A percentile compares a stretch with the other conserved stretches of the same genome.
Conservation (phyloP, 2,888 invertebrate genomes). For the Oscheius sp. region DNA sequence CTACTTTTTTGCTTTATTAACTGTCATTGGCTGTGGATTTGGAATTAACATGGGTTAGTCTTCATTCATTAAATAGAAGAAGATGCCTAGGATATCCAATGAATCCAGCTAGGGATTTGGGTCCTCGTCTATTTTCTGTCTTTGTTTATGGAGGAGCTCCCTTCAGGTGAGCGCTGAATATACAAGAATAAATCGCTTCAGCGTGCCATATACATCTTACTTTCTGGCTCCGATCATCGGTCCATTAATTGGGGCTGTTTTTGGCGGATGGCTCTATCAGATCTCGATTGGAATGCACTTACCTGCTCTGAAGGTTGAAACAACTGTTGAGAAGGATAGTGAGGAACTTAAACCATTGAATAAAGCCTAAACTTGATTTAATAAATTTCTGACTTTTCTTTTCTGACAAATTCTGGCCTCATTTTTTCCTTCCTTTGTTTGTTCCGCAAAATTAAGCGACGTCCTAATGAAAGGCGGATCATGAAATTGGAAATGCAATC, state of each 20-base stretch:
- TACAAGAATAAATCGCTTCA: slow-evolving; percentile 24
- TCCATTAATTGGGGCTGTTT: slow-evolving; percentile 51
- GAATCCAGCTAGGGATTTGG: slow-evolving; percentile 62
- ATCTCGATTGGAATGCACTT: slow-evolving; percentile 50
- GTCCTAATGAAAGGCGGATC: slow-evolving; percentile 27
- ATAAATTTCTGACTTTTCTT: too few relatives aligned
- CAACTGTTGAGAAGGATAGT: background rate
- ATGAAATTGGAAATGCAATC: slow-evolving; percentile 28
- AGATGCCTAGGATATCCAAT: slow-evolving; percentile 59
- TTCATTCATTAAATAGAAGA: too few relatives aligned
- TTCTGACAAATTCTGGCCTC: too few relatives aligned
- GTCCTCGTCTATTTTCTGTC: slow-evolving; percentile 63
- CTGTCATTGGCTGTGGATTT: slow-evolving; percentile 63
- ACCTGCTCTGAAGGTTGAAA: slow-evolving; percentile 33
- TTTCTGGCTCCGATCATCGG: slow-evolving; percentile 52
- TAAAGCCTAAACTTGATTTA: background rate
- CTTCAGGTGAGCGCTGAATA: slow-evolving; percentile 41
- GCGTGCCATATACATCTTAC: slow-evolving; percentile 45
- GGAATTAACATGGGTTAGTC: slow-evolving; percentile 62
- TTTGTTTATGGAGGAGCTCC: slow-evolving; percentile 62
- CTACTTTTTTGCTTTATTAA: slow-evolving; percentile 59
- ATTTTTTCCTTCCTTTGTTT: background rate
- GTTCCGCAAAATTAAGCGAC: background rate
- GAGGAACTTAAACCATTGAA: background rate
- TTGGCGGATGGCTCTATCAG: slow-evolving; percentile 53